Conservation (phyloP, 2,113 vertebrate species). For the Ginglymostoma cirratum region DNA sequence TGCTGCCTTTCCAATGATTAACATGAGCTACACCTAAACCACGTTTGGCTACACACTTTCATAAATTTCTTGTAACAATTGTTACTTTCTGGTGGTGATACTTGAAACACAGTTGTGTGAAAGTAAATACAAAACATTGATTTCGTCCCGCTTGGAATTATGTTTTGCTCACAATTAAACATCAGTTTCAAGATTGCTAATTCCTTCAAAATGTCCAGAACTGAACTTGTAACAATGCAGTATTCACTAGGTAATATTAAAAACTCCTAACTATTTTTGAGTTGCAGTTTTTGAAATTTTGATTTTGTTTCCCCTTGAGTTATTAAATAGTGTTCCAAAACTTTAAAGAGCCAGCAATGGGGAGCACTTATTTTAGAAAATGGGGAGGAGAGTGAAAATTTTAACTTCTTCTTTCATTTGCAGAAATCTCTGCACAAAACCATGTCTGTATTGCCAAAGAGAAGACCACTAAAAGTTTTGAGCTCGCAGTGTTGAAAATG, state of each 20-base stretch:
- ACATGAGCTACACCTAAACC: background rate
- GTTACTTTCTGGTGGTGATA: background rate
- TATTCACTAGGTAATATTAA: background rate
- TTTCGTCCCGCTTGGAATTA: background rate
- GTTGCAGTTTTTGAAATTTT: background rate
- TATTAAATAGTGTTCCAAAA: background rate
- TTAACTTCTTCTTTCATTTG: background rate
- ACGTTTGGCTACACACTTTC: too few species aligned
- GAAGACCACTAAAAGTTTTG: background rate
- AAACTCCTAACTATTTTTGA: background rate
- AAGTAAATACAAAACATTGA: too few species aligned
- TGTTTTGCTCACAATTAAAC: background rate
- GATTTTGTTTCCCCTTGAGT: background rate
- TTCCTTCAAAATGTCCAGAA: background rate
- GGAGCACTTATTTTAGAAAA: background rate
- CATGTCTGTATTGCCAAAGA: background rate
- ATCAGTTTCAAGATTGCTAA: background rate
- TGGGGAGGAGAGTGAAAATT: background rate
- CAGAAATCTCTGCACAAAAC: background rate
- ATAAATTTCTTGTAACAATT: background rate
- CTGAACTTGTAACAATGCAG: background rate
- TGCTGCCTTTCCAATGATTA: constrained; percentile 46
- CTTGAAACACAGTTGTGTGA: background rate
- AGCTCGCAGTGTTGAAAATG: background rate
- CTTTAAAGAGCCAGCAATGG: background rate